Evolutionary conservation across 2,113 vertebrate genomes (phyloP), one percentile per base, ranked within the genome.

Genomic region (Tamias sibiricus): DNA sequence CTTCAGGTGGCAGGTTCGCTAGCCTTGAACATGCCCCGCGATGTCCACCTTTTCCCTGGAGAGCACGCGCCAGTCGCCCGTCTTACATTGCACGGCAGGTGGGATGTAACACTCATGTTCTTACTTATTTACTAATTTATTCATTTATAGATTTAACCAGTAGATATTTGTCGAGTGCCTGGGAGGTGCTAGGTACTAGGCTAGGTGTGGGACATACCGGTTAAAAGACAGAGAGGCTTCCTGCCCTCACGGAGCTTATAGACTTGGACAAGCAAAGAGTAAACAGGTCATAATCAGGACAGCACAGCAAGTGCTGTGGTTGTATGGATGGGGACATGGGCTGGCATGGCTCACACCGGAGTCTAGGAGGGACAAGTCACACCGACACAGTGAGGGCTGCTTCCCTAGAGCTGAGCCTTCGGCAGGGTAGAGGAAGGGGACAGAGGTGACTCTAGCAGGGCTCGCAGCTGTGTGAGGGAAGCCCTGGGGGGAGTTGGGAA

Each of bases 291-390:
- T 10, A 19, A 1, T 14, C 4, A 11, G 6, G 28, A 10, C 20
- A 44, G 68, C 8, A 28, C 24, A 11, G 5, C 16, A 1, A 6
- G 68, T 20, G 8, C 42, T 47, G 13, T 1, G 30, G 3, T 30
- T 8, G 26, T 16, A 24, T 6, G n/a, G 40, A 77, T 12, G 19
- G 20, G 71, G 37, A 14, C 16, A 24, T 2, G 1, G 62, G 75
- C 42, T 4, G n/a, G 59, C n/a, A 3, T 1, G 4, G 8, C 3
- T 22, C 10, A 4, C 22, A 0, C 0, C 3, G 42, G 20, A 13
- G 1, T 2, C 12, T 8, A 62, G 40, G 6, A 79, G 35, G 66
- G n/a, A 42, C 20, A 19, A 9, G 28, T 37, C 35, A 42, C 8
- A 26, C 30, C 11, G 0, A 13, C 32, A 71, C 12, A 54, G 17